Conservation (phyloP, 2,888 invertebrate genomes). For the Colostygia pectinataria region DNA sequence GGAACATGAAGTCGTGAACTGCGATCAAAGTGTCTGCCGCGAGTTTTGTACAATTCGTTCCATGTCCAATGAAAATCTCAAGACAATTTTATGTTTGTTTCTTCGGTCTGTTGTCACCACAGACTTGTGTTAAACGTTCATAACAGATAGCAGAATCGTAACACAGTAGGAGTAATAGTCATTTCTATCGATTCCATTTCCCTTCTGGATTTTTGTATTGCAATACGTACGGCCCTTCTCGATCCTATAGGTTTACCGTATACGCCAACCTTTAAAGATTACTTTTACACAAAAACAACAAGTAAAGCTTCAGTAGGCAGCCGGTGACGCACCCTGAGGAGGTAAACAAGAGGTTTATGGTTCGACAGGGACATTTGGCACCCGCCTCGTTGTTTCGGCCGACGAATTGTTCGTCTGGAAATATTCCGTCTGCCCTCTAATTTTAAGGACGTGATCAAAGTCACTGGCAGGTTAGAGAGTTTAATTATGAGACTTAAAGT, state of each 20-base stretch:
- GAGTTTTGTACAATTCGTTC: not conserved
- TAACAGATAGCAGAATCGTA: not conserved
- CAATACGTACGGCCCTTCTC: too few relatives aligned
- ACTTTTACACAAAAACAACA: not conserved
- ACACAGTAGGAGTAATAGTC: too few relatives aligned
- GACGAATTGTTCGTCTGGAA: constrained; percentile 25
- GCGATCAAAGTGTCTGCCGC: constrained; percentile 16
- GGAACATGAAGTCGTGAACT: constrained; percentile 18
- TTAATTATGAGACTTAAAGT: not conserved
- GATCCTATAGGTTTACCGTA: too few relatives aligned
- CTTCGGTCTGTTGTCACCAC: constrained; percentile 12
- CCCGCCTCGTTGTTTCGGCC: constrained; percentile 28
- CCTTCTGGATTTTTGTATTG: too few relatives aligned
- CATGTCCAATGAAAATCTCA: constrained; percentile 5
- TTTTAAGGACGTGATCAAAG: constrained; percentile 36
- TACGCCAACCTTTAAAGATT: not conserved
- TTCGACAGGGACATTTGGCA: constrained; percentile 39
- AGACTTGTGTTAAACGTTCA: not conserved
- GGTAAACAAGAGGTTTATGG: constrained; percentile 52
- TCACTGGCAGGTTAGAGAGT: constrained; percentile 23
- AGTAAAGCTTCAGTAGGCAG: constrained; percentile 24
- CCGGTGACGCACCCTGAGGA: constrained; percentile 43
- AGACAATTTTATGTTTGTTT: constrained; percentile 16
- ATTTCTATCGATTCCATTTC: too few relatives aligned
- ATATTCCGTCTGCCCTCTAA: constrained; percentile 44